These are phyloP conservation scores for Aphidoletes aphidimyza DNA, from an alignment of 2,888 invertebrate species.

Conservation along the genomic window DNA sequence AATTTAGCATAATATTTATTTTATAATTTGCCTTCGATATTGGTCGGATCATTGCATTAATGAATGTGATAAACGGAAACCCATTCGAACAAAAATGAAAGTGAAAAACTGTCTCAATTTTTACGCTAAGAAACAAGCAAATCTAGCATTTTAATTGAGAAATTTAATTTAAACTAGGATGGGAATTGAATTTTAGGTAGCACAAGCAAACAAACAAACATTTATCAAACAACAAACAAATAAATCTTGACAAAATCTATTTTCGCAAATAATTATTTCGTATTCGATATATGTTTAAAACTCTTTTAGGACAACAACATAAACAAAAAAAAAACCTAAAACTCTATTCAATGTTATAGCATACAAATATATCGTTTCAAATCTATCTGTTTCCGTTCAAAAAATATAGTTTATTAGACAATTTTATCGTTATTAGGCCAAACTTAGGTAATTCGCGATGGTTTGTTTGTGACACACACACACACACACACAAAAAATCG, in stretches of 20 bases:
- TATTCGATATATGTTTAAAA: constrained; percentile 8
- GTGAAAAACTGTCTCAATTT: constrained; percentile 1
- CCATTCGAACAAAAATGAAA: not conserved
- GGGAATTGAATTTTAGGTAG: constrained; percentile 45
- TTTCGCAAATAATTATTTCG: constrained; percentile 37
- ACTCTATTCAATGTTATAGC: too few species aligned
- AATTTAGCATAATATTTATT: too few species aligned
- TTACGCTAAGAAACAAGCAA: not conserved
- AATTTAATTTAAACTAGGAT: constrained; percentile 1
- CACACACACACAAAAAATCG: too few species aligned
- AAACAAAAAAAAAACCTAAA: too few species aligned
- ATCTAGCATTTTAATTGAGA: not conserved
- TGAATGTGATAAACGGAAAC: not conserved
- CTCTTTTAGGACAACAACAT: too few species aligned
- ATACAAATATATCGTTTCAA: too few species aligned
- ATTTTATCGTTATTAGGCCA: too few species aligned
- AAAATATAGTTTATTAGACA: not conserved
- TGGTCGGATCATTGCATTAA: not conserved
- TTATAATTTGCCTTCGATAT: not conserved
- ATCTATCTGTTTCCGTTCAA: too few species aligned
- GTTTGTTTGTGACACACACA: too few species aligned
- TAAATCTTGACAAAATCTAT: not conserved
- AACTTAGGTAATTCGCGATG: too few species aligned
- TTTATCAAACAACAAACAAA: not conserved
- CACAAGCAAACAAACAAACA: constrained; percentile 1